Percentiles rank a stretch among this genome's conserved stretches.
Evolutionary conservation across 2,113 vertebrate species (phyloP).

Genomic region (Oryzias melastigma): DNA sequence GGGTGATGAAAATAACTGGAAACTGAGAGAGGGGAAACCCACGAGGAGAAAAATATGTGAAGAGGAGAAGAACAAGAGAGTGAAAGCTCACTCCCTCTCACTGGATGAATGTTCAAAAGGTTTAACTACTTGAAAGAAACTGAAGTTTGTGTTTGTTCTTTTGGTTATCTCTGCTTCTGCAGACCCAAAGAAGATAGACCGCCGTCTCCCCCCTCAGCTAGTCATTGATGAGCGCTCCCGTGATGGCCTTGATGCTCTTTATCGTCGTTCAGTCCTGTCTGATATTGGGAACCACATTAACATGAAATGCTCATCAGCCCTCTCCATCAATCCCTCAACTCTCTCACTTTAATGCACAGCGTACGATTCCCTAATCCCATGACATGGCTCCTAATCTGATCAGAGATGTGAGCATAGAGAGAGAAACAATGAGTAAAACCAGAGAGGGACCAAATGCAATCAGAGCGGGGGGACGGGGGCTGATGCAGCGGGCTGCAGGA

Average conservation of each 20-base stretch:
- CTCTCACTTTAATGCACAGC: constrained; percentile 47
- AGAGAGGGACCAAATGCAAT: constrained; percentile 26
- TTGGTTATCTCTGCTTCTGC: constrained; percentile 19
- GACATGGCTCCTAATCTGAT: constrained; percentile 67
- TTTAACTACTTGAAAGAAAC: constrained; percentile 32
- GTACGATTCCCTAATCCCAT: constrained; percentile 56
- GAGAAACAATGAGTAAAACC: constrained; percentile 10
- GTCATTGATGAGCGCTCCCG: constrained; percentile 43
- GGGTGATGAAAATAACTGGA: constrained; percentile 23
- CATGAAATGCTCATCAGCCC: constrained; percentile 61
- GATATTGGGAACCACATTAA: constrained; percentile 43
- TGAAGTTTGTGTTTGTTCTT: constrained; percentile 3
- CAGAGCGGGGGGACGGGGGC: constrained; percentile 14
- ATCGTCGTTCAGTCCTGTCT: constrained; percentile 49
- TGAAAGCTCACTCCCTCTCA: constrained; percentile 5
- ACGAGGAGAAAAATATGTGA: constrained; percentile 2
- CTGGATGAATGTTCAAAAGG: constrained; percentile 6
- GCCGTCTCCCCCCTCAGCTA: constrained; percentile 25
- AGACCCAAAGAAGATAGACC: no score
- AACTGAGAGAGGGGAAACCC: constrained; percentile 13
- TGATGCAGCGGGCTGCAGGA: constrained; percentile 1
- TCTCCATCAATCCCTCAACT: constrained; percentile 25
- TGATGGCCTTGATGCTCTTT: constrained; percentile 53
- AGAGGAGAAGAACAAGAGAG: neutral
- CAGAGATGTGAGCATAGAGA: constrained; percentile 54